Percentiles rank a stretch among this genome's conserved stretches.
phyloP scores from a whole-genome alignment of 2,113 vertebrate genomes.

The Herpailurus yagouaroundi region DNA sequence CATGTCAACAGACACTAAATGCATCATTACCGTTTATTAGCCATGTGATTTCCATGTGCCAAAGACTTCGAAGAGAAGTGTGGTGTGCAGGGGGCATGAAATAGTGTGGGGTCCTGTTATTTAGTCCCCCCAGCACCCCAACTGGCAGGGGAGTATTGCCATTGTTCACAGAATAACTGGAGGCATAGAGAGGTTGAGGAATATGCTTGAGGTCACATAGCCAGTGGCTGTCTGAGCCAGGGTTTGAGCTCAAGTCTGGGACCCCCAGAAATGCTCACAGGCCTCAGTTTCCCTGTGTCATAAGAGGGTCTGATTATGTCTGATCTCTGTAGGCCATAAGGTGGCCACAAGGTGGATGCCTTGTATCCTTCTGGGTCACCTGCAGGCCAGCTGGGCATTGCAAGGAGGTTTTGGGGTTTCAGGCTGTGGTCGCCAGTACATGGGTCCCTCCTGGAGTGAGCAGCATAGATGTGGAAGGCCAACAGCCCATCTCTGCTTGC shows the following conservation, averaged over 20 bases:
- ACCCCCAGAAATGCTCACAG: background rate
- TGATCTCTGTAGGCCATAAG: background rate
- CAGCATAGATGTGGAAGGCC: background rate
- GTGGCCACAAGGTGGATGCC: background rate
- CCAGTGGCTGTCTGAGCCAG: background rate
- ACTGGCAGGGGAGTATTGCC: background rate
- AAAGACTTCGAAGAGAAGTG: background rate
- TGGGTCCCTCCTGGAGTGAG: background rate
- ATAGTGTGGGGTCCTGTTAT: background rate
- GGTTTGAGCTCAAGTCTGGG: background rate
- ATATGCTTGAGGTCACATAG: background rate
- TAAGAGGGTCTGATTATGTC: background rate
- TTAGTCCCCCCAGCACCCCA: background rate
- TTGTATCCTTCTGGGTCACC: background rate
- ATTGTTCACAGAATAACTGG: background rate
- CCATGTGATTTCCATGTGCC: background rate
- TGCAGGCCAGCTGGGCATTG: background rate
- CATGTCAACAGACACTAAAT: background rate
- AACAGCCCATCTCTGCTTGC: background rate
- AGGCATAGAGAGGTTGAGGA: background rate
- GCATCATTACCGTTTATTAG: background rate
- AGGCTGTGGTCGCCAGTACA: rapidly evolving
- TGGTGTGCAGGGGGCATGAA: background rate
- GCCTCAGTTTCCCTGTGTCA: background rate
- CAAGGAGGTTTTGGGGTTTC: background rate